These are phyloP conservation scores for Sminthurinus aureus DNA, from an alignment of 2,888 invertebrate species.

Conservation along the genomic window DNA sequence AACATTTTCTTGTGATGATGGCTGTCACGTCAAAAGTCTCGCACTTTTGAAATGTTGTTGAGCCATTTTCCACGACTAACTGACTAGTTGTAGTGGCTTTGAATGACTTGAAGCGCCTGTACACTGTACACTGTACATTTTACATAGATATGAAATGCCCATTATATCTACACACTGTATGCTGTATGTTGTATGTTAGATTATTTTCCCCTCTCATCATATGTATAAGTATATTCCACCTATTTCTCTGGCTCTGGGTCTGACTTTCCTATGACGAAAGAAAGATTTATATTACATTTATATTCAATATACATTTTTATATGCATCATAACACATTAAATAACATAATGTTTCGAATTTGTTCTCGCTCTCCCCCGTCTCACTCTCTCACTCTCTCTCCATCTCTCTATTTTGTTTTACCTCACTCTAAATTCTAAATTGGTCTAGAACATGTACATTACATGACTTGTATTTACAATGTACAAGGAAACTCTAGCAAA, in stretches of 20 bases:
- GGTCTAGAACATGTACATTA: background rate
- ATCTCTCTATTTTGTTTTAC: background rate
- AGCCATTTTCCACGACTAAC: slow-evolving; percentile 53
- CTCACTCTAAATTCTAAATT: background rate
- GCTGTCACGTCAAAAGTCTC: slow-evolving; percentile 58
- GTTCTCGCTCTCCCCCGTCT: background rate
- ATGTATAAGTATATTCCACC: too few relatives aligned
- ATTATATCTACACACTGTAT: background rate
- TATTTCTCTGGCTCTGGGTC: too few relatives aligned
- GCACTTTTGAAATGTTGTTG: slow-evolving; percentile 60
- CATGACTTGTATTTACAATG: background rate
- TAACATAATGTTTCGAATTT: slow-evolving; percentile 2
- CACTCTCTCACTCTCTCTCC: background rate
- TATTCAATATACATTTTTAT: background rate
- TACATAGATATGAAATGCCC: background rate
- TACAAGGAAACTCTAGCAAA: background rate
- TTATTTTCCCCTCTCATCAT: too few relatives aligned
- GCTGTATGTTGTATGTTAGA: too few relatives aligned
- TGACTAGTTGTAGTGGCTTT: slow-evolving; percentile 21
- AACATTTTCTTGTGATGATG: slow-evolving; percentile 58
- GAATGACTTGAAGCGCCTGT: slow-evolving; percentile 21
- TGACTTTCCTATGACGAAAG: background rate
- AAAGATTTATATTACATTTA: background rate
- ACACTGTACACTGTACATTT: background rate
- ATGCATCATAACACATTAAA: background rate